Evolutionary conservation across 2,888 invertebrate genomes (phyloP).

Genomic region (Scaptomyza flava): DNA sequence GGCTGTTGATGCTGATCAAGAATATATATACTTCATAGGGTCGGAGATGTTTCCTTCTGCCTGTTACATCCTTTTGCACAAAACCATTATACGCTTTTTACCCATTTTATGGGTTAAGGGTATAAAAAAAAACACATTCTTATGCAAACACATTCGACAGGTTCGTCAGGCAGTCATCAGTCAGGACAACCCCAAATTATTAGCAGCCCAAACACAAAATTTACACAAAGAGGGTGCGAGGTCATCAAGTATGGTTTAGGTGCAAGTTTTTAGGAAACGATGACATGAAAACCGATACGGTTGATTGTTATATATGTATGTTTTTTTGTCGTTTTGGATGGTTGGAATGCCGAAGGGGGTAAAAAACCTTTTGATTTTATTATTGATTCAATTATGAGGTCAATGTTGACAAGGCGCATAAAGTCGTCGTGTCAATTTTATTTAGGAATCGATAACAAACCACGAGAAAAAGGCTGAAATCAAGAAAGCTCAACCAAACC

Average conservation of each 20-base stretch:
- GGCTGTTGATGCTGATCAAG: too few relatives aligned
- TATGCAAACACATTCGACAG: conserved; percentile 24
- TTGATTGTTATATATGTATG: conserved; percentile 32
- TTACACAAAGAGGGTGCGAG: conserved; percentile 19
- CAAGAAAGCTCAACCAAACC: not conserved
- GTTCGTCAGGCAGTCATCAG: conserved; percentile 21
- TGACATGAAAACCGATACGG: conserved; percentile 28
- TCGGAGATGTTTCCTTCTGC: too few relatives aligned
- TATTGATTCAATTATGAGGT: conserved; percentile 75
- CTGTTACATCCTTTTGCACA: too few relatives aligned
- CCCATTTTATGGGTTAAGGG: too few relatives aligned
- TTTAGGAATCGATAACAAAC: not conserved
- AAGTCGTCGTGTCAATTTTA: not conserved
- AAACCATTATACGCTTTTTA: too few relatives aligned
- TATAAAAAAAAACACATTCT: conserved; percentile 58
- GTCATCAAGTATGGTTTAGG: conserved; percentile 20
- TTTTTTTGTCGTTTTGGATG: conserved; percentile 41
- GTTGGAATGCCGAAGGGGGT: not conserved
- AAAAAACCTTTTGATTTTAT: conserved; percentile 62
- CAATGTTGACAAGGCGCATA: conserved; percentile 47
- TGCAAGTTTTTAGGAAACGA: conserved; percentile 34
- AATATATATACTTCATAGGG: too few relatives aligned
- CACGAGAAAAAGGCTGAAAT: not conserved
- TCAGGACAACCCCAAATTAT: conserved; percentile 37
- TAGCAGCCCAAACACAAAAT: conserved; percentile 3